phyloP scores from a whole-genome alignment of 2,797 vertebrate species.

The Sebastes variabilis region DNA sequence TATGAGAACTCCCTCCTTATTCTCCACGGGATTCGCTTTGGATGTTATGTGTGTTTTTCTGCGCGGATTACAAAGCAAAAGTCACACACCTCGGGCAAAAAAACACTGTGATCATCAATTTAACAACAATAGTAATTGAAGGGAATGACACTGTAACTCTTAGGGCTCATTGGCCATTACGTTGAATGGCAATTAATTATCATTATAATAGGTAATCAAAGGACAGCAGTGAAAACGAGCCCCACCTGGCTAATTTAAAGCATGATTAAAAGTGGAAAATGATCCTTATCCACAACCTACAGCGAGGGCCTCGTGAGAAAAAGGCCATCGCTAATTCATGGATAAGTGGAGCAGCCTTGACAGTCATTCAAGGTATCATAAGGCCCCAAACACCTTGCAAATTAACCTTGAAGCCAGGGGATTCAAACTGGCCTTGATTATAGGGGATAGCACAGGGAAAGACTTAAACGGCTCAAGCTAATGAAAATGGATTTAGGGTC shows the following conservation, averaged over 20 bases:
- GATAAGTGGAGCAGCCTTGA: conserved; percentile 51
- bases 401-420: conserved; percentile 66
- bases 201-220: conserved; percentile 63
- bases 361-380: conserved; percentile 61
- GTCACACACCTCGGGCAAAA: conserved; percentile 8
- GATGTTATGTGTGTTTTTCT: conserved; percentile 26
- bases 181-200: conserved; percentile 63
- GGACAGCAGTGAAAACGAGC: conserved; percentile 50
- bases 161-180: conserved; percentile 39
- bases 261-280: conserved; percentile 61
- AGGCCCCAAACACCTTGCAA: conserved; percentile 56
- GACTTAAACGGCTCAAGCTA: conserved; percentile 41
- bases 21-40: conserved; percentile 24
- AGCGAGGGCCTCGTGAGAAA: conserved; percentile 48
- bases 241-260: conserved; percentile 67
- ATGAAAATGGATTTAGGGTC: conserved; percentile 56
- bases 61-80: conserved; percentile 23
- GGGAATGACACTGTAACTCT: conserved; percentile 39
- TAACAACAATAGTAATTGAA: conserved; percentile 43
- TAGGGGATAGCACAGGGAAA: conserved; percentile 17
- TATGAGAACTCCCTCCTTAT: conserved; percentile 25
- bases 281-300: conserved; percentile 55
- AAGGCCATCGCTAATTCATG: conserved; percentile 59
- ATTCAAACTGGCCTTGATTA: conserved; percentile 56
- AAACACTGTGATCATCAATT: conserved; percentile 41